Evolutionary conservation across 2,113 vertebrate genomes (phyloP), one percentile per base, ranked within the genome.

Genomic region (Maccullochella peelii): DNA sequence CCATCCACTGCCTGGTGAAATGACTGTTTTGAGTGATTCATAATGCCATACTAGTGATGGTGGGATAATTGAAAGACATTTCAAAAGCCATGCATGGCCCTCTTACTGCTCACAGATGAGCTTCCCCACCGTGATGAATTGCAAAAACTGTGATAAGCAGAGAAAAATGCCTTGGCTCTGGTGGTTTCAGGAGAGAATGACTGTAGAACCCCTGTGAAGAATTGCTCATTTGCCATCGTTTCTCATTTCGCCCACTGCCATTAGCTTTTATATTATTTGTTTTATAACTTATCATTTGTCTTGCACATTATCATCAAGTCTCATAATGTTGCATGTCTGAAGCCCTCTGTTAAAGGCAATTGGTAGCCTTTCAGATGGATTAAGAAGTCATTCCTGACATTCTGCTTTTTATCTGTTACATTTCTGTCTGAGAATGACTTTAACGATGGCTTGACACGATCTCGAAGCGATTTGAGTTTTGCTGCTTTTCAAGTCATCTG

Each of bases 41-140:
- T 78, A 52, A 69, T 16, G 1, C 23, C 38, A 21, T 65, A 36
- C 66, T 67, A 18, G 59, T 47, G 33, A 86, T 63, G 36, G 69
- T 66, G 61, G 57, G 42, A 79, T 92, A 86, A 90, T 85, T 89
- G 88, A 89, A 87, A 86, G 42, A 73, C 86, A 63, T 88, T 90
- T 84, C n/a, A 81, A 55, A 69, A 85, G 71, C 33, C 54, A 33
- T 23, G 25, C 72, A 59, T 7, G 38, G 76, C 27, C 47, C 59
- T 85, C 55, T 80, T 33, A 44, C 83, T 79, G 62, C 54, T 89
- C 62, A 72, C 50, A 86, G 73, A 90, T 74, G 63, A 88, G 84
- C 74, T 73, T 79, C 61, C 91, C 80, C 59, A 15, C 84, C 1
- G 77, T 44, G 88, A 86, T 58, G 83, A 83, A 87, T 75, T 61